phyloP scores from a whole-genome alignment of 2,113 vertebrate genomes.

The Tiliqua scincoides region DNA sequence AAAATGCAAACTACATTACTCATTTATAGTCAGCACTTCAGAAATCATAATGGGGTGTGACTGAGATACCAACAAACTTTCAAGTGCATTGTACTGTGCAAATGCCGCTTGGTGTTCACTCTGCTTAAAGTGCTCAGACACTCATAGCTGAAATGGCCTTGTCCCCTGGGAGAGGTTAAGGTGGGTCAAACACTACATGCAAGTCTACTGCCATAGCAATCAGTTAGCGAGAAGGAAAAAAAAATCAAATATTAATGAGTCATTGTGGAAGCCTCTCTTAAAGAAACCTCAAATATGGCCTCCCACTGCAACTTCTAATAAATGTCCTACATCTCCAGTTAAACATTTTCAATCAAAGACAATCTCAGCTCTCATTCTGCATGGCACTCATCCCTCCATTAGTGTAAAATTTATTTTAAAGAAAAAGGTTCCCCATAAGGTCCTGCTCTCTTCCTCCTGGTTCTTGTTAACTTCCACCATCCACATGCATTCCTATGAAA shows the following conservation, averaged over 20 bases:
- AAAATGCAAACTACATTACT: background rate
- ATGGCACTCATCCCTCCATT: rapidly evolving
- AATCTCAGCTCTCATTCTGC: background rate
- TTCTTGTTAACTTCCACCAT: background rate
- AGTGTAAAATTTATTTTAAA: rapidly evolving
- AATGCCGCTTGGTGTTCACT: background rate
- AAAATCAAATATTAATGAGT: background rate
- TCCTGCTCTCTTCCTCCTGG: background rate
- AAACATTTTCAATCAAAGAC: background rate
- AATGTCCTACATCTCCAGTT: background rate
- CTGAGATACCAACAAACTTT: background rate
- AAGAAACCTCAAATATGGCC: background rate
- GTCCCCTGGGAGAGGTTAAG: background rate
- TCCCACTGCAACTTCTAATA: background rate
- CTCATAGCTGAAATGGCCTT: no score
- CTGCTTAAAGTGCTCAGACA: background rate
- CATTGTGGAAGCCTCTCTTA: background rate
- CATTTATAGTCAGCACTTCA: background rate
- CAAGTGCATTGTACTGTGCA: background rate
- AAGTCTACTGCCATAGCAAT: background rate
- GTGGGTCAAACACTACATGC: background rate
- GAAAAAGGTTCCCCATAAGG: background rate
- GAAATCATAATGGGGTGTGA: no score
- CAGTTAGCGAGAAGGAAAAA: background rate
- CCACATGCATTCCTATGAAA: background rate